Evolutionary conservation across 2,113 vertebrate species (phyloP), one percentile per base, ranked within the genome.

Genomic region (Psammodynastes pulverulentus): DNA sequence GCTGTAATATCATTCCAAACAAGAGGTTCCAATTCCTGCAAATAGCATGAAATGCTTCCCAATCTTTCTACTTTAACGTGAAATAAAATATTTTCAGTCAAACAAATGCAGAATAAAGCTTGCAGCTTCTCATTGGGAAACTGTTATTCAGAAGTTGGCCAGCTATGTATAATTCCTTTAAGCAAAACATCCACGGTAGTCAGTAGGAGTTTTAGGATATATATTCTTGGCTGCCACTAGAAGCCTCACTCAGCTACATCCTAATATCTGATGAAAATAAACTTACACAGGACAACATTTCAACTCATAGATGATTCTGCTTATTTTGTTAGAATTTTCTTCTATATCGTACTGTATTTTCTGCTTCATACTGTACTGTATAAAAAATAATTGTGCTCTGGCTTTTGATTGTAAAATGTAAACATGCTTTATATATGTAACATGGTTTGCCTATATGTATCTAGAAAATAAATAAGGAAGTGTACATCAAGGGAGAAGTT

Each of bases 1-100:
- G 95, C 94, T 93, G 51, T 53, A 96, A 94, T 95, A 92, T 87
- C 43, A 88, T 95, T 94, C 95, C 89, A 96, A 94, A 49, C 6
- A 92, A 93, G 92, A 95, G 95, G 89, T 94, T 95, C 92, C 91
- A 96, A 87, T 95, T 96, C 93, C 26, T 94, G 87, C 93, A 95
- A 95, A 94, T 93, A 34, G 93, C 91, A 94, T 5, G 9, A 92
- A 92, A 96, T 45, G 62, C 88, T 87, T 85, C 91, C 90, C 91
- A 94, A 91, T 94, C 87, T 90, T 95, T 95, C 95, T 91, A 90
- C 84, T 79, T 92, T 93, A 94, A 84, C 92, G 90, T 90, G 0
- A 88, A 79, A 93, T 67, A 92, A 92, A 96, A 93, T 95, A 89
- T 93, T 96, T 95, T 91, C 92, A 39, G 94, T 93, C 79, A 58